phyloP scores from a whole-genome alignment of 2,888 invertebrate genomes.

The Drosophila anomalipes region DNA sequence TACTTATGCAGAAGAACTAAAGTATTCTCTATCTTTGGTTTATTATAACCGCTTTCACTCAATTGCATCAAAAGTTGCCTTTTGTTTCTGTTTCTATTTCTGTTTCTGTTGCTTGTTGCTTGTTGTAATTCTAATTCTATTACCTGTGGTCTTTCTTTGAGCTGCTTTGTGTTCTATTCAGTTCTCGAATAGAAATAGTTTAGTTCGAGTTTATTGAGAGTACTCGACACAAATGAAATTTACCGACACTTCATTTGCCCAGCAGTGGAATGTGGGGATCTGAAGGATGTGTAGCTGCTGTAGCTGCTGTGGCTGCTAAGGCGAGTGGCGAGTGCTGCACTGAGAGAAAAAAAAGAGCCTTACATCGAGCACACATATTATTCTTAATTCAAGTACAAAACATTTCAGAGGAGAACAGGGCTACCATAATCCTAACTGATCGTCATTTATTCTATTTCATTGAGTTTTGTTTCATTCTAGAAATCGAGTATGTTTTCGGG shows the following conservation, averaged over 20 bases:
- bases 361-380: neutral
- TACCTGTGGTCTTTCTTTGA: constrained; percentile 12
- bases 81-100: neutral
- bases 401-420: neutral
- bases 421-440: neutral
- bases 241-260: neutral
- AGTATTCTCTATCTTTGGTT: neutral
- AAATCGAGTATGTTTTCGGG: neutral
- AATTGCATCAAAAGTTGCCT: constrained; percentile 1
- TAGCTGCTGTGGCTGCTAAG: constrained; percentile 3
- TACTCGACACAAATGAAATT: constrained; percentile 5
- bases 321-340: neutral
- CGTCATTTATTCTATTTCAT: neutral
- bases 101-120: neutral
- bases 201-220: constrained; percentile 39
- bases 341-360: neutral
- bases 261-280: neutral
- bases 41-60: constrained; percentile 1
- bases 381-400: neutral
- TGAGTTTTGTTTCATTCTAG: neutral
- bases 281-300: neutral
- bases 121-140: neutral
- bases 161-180: constrained; percentile 29
- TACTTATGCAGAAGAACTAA: neutral
- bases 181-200: constrained; percentile 6